phyloP scores from a whole-genome alignment of 2,113 vertebrate genomes.

The Carollia perspicillata region DNA sequence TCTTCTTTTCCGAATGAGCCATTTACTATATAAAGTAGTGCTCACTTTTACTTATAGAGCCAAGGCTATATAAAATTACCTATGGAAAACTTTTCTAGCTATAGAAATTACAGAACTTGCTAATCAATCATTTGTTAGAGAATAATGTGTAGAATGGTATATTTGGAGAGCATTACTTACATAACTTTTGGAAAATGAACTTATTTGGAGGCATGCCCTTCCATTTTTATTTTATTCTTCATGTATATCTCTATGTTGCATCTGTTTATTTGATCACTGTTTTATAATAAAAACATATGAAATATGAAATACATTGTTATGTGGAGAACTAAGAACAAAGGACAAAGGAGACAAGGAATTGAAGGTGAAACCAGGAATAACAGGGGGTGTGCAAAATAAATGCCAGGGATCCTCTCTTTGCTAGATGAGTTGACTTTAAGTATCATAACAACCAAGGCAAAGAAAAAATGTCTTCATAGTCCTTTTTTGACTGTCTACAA shows the following conservation, averaged over 20 bases:
- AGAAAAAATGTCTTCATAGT: not conserved
- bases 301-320: not conserved
- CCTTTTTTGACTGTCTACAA: not conserved
- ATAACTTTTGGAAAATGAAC: not conserved
- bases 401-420: not conserved
- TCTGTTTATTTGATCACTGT: not conserved
- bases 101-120: not conserved
- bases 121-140: not conserved
- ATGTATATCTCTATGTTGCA: not conserved
- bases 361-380: not conserved
- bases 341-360: not conserved
- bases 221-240: not conserved
- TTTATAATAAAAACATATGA: not conserved
- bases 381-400: not conserved
- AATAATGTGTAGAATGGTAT: not conserved
- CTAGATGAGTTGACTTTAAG: not conserved
- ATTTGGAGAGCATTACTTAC: not conserved
- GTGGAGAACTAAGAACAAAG: not conserved
- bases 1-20: not conserved
- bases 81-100: not conserved
- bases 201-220: not conserved
- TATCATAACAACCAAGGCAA: not conserved
- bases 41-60: not conserved
- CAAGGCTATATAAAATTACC: not conserved
- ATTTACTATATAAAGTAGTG: not conserved